These are phyloP conservation scores for Heliconius cydno DNA, from an alignment of 2,888 invertebrate species.

Conservation along the genomic window DNA sequence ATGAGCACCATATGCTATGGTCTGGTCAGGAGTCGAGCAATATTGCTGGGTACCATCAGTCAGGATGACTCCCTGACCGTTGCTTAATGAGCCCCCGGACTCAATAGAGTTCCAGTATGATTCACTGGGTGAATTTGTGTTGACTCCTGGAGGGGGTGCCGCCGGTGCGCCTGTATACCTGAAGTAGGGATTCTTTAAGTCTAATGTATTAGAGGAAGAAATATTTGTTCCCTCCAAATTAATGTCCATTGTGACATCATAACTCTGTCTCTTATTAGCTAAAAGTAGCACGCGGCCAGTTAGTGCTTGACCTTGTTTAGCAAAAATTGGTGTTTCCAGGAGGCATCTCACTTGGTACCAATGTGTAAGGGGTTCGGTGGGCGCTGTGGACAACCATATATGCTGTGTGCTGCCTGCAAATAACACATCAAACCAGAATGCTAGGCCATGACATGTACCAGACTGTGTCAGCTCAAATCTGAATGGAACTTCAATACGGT, in stretches of 20 bases:
- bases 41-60: conserved; percentile 75
- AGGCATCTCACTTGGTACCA: conserved; percentile 99
- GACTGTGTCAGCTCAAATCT: conserved; percentile 96
- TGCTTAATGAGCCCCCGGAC: conserved; percentile 84
- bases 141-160: conserved; percentile 95
- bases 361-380: conserved; percentile 98
- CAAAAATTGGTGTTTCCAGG: conserved; percentile 95
- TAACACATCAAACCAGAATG: conserved; percentile 99
- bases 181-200: conserved; percentile 99
- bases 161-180: conserved; percentile 97
- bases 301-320: conserved; percentile 95
- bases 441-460: conserved; percentile 97
- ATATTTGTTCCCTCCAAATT: conserved; percentile 94
- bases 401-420: conserved; percentile 95
- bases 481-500: conserved; percentile 97
- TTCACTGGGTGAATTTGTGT: conserved; percentile 96
- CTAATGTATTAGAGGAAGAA: conserved; percentile 92
- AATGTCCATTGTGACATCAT: conserved; percentile 98
- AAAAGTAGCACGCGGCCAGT: conserved; percentile 93
- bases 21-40: conserved; percentile 71
- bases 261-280: conserved; percentile 98
- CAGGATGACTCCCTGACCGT: conserved; percentile 75
- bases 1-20: conserved; percentile 70
- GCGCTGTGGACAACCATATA: conserved; percentile 98
- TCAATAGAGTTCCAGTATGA: conserved; percentile 94